A percentile compares a stretch with the other conserved stretches of the same genome.
Evolutionary conservation across 1,140 invertebrate genomes (phyloP).

Genomic region (Heliconius hermathena): DNA sequence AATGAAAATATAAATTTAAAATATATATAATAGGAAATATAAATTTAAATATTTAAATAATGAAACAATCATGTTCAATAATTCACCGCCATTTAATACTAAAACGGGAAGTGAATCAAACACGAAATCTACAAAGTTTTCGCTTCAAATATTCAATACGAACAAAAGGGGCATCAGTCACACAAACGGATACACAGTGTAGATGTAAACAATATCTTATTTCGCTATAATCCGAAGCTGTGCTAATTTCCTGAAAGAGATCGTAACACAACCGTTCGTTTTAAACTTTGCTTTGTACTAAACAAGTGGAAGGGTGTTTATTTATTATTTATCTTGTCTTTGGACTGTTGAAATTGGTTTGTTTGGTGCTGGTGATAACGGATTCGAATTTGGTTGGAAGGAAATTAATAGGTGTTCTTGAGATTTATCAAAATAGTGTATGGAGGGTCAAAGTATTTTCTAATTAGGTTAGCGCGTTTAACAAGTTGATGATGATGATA

Average conservation of each 20-base stretch:
- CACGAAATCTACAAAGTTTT: slow-evolving; percentile 42
- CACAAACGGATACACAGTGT: slow-evolving; percentile 40
- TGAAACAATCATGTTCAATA: background rate
- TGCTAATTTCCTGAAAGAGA: slow-evolving; percentile 78
- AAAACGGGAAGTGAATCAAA: slow-evolving; percentile 39
- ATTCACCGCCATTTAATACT: background rate
- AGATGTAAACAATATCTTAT: slow-evolving; percentile 79
- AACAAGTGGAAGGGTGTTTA: slow-evolving; percentile 29
- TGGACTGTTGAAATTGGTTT: background rate
- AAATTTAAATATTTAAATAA: background rate
- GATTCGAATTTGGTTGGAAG: background rate
- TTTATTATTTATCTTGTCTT: slow-evolving; percentile 13
- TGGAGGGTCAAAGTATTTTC: no score
- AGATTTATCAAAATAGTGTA: no score
- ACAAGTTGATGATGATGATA: background rate
- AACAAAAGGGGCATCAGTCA: slow-evolving; percentile 63
- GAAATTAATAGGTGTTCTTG: no score
- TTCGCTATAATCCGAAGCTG: slow-evolving; percentile 75
- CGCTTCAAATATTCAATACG: slow-evolving; percentile 42
- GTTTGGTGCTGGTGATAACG: background rate
- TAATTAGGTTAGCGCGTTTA: background rate
- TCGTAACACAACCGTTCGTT: slow-evolving; percentile 58
- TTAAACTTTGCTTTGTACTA: slow-evolving; percentile 57
- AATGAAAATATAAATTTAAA: background rate
- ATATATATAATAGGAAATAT: no score